These are phyloP conservation scores for Cepaea nemoralis DNA, from an alignment of 1,140 invertebrate species.

Conservation along the genomic window DNA sequence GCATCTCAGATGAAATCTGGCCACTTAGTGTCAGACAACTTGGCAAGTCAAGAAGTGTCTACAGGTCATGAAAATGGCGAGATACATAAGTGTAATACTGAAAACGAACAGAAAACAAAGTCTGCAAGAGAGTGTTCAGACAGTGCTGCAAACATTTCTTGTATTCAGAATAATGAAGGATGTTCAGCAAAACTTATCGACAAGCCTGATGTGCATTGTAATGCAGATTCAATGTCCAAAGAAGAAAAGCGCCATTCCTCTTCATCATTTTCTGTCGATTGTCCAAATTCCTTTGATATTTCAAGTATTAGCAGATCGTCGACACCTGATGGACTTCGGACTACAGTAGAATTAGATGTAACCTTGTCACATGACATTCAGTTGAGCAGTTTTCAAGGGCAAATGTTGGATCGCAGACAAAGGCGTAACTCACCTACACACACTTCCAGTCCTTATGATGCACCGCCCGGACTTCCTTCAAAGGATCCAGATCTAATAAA, in stretches of 20 bases:
- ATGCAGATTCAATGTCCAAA: not conserved
- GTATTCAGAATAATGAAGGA: not conserved
- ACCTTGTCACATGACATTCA: constrained; percentile 28
- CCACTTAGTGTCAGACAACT: not conserved
- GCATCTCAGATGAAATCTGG: not conserved
- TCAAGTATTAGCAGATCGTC: constrained; percentile 53
- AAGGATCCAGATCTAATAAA: not conserved
- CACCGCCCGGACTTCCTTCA: not conserved
- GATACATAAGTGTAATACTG: not conserved
- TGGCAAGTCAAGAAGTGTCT: not conserved
- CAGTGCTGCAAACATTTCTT: not conserved
- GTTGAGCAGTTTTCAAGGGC: not conserved
- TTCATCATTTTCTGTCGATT: not conserved
- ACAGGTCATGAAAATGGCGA: not conserved
- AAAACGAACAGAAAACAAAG: not conserved
- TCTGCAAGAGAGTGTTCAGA: not conserved
- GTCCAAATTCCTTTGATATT: constrained; percentile 43
- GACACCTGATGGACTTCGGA: constrained; percentile 48
- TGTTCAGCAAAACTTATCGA: not conserved
- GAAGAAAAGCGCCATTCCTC: not conserved
- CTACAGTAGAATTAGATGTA: constrained; percentile 43
- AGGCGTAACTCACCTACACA: constrained; percentile 23
- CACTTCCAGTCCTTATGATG: constrained; percentile 30
- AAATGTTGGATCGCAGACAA: not conserved
- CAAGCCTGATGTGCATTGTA: not conserved